phyloP scores from a whole-genome alignment of 2,888 invertebrate species.

The Adelognathus sp. region DNA sequence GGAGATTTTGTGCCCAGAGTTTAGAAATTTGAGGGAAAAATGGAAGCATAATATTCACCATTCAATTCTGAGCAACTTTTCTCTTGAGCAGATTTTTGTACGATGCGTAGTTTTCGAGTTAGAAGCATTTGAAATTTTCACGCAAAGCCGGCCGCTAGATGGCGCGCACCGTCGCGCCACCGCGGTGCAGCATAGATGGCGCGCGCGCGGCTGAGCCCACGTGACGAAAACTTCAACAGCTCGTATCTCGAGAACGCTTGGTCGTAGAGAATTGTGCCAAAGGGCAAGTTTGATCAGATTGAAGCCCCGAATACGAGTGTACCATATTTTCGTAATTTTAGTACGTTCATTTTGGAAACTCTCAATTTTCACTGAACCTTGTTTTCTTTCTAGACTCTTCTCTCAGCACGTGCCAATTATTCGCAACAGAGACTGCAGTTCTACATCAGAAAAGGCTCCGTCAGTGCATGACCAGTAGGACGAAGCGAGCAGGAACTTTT shows the following conservation, averaged over 20 bases:
- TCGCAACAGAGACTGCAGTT: neutral
- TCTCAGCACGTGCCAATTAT: neutral
- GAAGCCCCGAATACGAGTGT: neutral
- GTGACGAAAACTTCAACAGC: neutral
- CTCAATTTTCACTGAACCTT: too few relatives aligned
- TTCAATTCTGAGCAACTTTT: neutral
- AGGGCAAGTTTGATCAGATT: neutral
- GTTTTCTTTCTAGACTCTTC: neutral
- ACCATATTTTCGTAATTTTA: neutral
- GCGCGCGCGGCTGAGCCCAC: neutral
- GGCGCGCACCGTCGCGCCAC: too few relatives aligned
- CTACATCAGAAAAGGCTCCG: neutral
- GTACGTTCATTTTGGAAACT: too few relatives aligned
- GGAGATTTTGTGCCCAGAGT: neutral
- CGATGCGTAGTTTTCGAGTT: neutral
- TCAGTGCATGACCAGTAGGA: conserved; percentile 54
- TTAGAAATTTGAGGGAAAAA: neutral
- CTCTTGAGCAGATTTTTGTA: neutral
- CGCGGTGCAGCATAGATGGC: too few relatives aligned
- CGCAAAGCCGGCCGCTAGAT: neutral
- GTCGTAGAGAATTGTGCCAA: neutral
- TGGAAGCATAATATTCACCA: neutral
- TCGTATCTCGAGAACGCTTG: neutral
- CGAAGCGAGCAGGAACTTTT: neutral
- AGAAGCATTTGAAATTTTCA: neutral